Evolutionary conservation across 2,113 vertebrate species (phyloP).

Genomic region (Ranitomeya imitator): DNA sequence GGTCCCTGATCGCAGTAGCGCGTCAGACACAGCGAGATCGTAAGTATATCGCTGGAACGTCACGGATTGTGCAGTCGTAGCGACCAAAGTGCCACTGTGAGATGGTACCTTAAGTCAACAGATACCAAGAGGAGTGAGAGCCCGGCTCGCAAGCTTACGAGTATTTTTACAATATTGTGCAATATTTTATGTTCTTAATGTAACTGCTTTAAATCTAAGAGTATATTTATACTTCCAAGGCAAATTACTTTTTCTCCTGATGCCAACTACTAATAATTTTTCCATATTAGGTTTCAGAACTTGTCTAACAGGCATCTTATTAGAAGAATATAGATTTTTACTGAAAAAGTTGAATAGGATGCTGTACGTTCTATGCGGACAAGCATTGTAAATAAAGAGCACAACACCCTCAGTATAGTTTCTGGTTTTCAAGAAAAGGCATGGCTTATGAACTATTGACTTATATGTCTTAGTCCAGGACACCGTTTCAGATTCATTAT

Average conservation of each 20-base stretch:
- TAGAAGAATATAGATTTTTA: conserved; percentile 52
- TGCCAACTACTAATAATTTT: conserved; percentile 48
- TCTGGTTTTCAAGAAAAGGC: conserved; percentile 53
- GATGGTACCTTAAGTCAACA: too few species aligned
- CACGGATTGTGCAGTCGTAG: too few species aligned
- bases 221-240: conserved; percentile 57
- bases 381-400: conserved; percentile 47
- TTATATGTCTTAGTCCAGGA: conserved; percentile 53
- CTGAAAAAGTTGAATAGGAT: conserved; percentile 55
- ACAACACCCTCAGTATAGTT: conserved; percentile 54
- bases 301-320: conserved; percentile 51
- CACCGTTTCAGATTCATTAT: conserved; percentile 14
- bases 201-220: conserved; percentile 47
- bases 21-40: too few species aligned
- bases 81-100: too few species aligned
- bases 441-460: conserved; percentile 40
- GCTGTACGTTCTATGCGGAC: conserved; percentile 48
- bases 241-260: conserved; percentile 44
- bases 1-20: too few species aligned
- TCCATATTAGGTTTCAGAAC: conserved; percentile 28
- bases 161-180: too few species aligned
- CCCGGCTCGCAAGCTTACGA: too few species aligned
- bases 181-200: background rate
- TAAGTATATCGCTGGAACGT: too few species aligned
- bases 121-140: too few species aligned